Evolutionary conservation across 2,888 invertebrate species (phyloP), one percentile per base, ranked within the genome.

Genomic region (Enoplolaimus lenunculus): DNA sequence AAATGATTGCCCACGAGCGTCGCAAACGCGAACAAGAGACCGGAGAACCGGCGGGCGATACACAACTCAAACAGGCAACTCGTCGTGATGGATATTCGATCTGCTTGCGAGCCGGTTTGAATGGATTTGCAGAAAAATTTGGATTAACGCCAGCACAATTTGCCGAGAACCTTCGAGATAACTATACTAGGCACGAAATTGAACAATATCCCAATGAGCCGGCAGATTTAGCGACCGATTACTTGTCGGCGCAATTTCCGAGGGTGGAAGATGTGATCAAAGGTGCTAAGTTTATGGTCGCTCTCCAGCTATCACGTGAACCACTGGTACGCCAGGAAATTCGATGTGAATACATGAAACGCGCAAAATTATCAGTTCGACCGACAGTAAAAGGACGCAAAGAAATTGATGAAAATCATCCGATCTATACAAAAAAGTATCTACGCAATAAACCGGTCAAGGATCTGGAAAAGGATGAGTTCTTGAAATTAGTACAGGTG

Each of bases 351-450:
- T 75, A 72, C 71, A 70, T 91, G 81, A 88, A 93, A 80, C 85
- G 92, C 16, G 93, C 93, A 1, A 90, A 90, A 74, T 81, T 98
- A 72, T 85, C 85, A 72, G 88, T 90, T 0, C 81, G 81, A 0
- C 93, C 97, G 0, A 97, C 95, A 0, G 89, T 90, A 78, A 89
- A 90, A 75, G 98, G 98, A 0, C 79, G 89, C 57, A 93, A 93
- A 77, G 90, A 92, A 77, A 93, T 99, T 73, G 98, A 98, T 80
- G 97, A 98, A 83, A 88, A 88, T 75, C 94, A 98, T 81, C 86
- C 89, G 0, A 79, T 83, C 69, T 84, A 77, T 74, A 74, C 76
- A 1, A 75, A 78, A 75, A 82, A 81, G 74, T 83, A 81, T 73
- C 70, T 83, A 35, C 77, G 76, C 65, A 79, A 84, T 74, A 82